Percentiles rank a stretch among this genome's conserved stretches.
phyloP scores from a whole-genome alignment of 2,797 vertebrate genomes.

The Cynodonichthys magdalenae region DNA sequence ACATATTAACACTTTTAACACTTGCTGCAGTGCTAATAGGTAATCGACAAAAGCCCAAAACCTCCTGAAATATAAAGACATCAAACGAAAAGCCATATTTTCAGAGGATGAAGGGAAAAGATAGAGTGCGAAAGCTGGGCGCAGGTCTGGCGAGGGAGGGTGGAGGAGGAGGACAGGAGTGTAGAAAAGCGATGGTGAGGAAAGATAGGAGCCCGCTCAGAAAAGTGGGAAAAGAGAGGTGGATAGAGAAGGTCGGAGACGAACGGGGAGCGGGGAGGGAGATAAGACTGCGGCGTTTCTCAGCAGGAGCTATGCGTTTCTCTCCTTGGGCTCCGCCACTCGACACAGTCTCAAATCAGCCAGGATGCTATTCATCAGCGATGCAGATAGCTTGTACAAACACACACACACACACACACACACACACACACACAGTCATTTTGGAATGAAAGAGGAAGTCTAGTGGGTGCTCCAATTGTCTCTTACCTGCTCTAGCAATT shows the following conservation, averaged over 20 bases:
- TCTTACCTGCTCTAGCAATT: conserved; percentile 62
- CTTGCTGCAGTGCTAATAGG: conserved; percentile 49
- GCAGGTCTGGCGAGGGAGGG: conserved; percentile 3
- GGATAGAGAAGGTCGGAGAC: conserved; percentile 71
- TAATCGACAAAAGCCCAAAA: conserved; percentile 50
- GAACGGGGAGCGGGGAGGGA: conserved; percentile 60
- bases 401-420: conserved; percentile 1
- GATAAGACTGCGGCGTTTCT: conserved; percentile 75
- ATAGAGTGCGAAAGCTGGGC: conserved; percentile 41
- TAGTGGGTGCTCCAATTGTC: conserved; percentile 45
- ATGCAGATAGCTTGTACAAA: conserved; percentile 53
- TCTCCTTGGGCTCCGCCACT: conserved; percentile 62
- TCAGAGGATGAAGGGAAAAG: conserved; percentile 60
- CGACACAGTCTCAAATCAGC: conserved; percentile 58
- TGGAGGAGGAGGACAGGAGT: conserved; percentile 49
- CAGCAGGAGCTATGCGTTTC: conserved; percentile 60
- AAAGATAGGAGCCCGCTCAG: conserved; percentile 62
- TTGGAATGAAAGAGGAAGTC: conserved; percentile 38
- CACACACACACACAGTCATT: conserved; percentile 12
- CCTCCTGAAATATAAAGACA: conserved; percentile 68
- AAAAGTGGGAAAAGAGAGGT: conserved; percentile 64
- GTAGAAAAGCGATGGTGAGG: conserved; percentile 67
- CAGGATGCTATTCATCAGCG: conserved; percentile 60
- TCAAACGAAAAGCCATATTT: conserved; percentile 63
- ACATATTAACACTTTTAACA: conserved; percentile 47